Evolutionary conservation across 2,797 vertebrate species (phyloP).

Genomic region (Pangasius larnaudii): DNA sequence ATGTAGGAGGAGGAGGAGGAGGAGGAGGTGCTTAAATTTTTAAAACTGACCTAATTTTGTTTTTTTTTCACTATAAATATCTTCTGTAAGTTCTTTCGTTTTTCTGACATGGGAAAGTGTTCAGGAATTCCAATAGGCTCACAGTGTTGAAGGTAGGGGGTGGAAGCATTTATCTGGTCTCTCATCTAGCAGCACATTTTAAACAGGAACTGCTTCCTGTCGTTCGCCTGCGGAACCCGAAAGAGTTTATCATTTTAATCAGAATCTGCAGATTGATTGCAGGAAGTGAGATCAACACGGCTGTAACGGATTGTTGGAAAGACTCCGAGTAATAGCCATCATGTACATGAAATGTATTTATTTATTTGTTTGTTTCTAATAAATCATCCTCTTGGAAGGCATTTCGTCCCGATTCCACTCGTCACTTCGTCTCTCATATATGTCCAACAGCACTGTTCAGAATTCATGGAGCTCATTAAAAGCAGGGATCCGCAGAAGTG

Average conservation of each 20-base stretch:
- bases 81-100: neutral
- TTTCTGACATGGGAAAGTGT: no score
- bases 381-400: neutral
- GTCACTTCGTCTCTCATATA: conserved; percentile 4
- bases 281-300: neutral
- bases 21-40: neutral
- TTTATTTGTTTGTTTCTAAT: neutral
- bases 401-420: neutral
- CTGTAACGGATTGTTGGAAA: neutral
- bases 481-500: conserved; percentile 53
- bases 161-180: neutral
- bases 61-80: neutral
- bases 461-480: conserved; percentile 46
- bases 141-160: neutral
- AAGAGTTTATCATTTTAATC: conserved; percentile 1
- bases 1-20: neutral
- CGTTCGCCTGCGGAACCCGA: neutral
- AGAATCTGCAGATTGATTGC: neutral
- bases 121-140: neutral
- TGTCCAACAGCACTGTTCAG: neutral
- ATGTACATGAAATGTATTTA: neutral
- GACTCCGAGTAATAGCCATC: neutral
- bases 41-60: neutral
- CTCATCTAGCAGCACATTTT: neutral
- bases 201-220: neutral